Conservation (phyloP, 2,888 invertebrate genomes). For the Catotricha subobsoleta region DNA sequence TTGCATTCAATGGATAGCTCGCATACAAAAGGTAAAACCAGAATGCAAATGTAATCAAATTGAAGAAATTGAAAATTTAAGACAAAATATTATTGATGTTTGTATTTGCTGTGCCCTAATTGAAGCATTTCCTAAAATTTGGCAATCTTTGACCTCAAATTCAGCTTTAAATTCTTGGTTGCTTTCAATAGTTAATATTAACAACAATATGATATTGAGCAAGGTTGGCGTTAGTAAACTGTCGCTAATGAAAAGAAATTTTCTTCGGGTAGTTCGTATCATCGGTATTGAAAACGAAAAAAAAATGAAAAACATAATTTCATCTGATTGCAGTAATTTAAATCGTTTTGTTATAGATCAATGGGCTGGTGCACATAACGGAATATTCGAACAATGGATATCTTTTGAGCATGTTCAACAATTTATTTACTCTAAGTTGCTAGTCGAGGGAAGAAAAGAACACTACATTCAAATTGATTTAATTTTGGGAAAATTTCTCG, state of each 20-base stretch:
- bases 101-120: no score
- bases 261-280: neutral
- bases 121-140: no score
- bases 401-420: neutral
- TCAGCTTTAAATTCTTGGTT: no score
- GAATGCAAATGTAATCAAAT: no score
- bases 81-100: no score
- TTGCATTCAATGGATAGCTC: neutral
- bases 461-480: neutral
- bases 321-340: neutral
- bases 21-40: constrained; percentile 1
- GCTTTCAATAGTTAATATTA: neutral
- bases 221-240: neutral
- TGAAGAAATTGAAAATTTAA: no score
- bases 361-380: neutral
- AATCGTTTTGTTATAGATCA: neutral
- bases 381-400: neutral
- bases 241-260: neutral
- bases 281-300: neutral
- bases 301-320: neutral
- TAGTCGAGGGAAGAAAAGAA: neutral
- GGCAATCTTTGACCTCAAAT: no score
- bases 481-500: neutral
- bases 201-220: neutral
- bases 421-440: neutral